A percentile compares a stretch with the other conserved stretches of the same genome.
phyloP scores from a whole-genome alignment of 2,888 invertebrate species.

The Drosophila neotestacea region DNA sequence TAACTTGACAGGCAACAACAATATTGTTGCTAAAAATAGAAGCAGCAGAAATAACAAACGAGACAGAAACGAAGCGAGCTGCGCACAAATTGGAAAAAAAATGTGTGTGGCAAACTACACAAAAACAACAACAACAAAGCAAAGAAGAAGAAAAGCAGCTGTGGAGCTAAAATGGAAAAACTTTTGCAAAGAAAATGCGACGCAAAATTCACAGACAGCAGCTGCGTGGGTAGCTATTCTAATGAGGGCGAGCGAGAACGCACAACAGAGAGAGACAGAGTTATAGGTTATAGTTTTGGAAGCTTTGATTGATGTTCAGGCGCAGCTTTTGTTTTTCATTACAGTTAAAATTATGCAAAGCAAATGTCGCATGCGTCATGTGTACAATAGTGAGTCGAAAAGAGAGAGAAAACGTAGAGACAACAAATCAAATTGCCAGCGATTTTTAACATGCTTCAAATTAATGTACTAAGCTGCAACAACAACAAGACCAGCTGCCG shows the following conservation, averaged over 20 bases:
- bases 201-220: slow-evolving; percentile 54
- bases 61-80: slow-evolving; percentile 69
- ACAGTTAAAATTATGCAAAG: slow-evolving; percentile 34
- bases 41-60: slow-evolving; percentile 62
- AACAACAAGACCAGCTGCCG: slow-evolving; percentile 21
- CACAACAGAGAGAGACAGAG: slow-evolving; percentile 13
- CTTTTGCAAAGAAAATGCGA: slow-evolving; percentile 66
- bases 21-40: slow-evolving; percentile 72
- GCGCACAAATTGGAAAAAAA: slow-evolving; percentile 65
- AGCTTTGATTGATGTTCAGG: slow-evolving; percentile 59
- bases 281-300: slow-evolving; percentile 2
- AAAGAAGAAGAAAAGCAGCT: slow-evolving; percentile 47
- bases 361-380: slow-evolving; percentile 56
- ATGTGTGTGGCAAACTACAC: slow-evolving; percentile 55
- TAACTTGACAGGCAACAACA: slow-evolving; percentile 69
- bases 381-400: slow-evolving; percentile 4
- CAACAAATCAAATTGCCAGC: slow-evolving; percentile 41
- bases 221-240: slow-evolving; percentile 51
- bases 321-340: slow-evolving; percentile 52
- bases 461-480: slow-evolving; percentile 27
- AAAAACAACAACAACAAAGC: slow-evolving; percentile 37
- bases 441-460: slow-evolving; percentile 53
- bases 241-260: slow-evolving; percentile 16
- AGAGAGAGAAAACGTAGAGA: neutral
- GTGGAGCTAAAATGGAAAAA: slow-evolving; percentile 63